A percentile compares a stretch with the other conserved stretches of the same genome.
These are phyloP conservation scores for Oophaga sylvatica DNA, from an alignment of 2,797 vertebrate species.

Conservation along the genomic window DNA sequence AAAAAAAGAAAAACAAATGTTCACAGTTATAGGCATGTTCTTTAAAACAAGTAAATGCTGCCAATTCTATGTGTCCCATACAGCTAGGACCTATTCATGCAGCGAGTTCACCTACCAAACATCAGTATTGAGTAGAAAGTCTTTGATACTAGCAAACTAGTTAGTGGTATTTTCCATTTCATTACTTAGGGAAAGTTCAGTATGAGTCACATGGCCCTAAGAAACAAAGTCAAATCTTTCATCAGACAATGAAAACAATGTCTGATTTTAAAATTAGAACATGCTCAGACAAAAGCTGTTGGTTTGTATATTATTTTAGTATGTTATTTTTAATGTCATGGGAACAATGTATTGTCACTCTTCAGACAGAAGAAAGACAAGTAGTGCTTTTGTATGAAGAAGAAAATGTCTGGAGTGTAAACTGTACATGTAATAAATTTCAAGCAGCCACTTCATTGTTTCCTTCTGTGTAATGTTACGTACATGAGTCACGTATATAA, in stretches of 20 bases:
- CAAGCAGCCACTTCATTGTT: neutral
- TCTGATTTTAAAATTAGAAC: constrained; percentile 32
- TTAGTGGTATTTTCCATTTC: neutral
- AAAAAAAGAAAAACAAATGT: no score
- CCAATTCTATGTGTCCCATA: neutral
- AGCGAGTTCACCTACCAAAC: neutral
- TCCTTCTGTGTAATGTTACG: no score
- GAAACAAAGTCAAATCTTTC: constrained; percentile 22
- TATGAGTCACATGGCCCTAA: constrained; percentile 22
- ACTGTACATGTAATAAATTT: neutral
- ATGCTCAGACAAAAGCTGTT: constrained; percentile 22
- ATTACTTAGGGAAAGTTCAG: constrained; percentile 6
- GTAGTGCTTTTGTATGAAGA: neutral
- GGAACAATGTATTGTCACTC: neutral
- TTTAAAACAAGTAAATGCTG: no score
- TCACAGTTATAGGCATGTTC: no score
- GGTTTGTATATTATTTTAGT: constrained; percentile 6
- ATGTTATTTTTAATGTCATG: constrained; percentile 5
- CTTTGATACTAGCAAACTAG: neutral
- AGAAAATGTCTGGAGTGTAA: neutral
- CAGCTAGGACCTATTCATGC: neutral
- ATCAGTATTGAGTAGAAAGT: neutral
- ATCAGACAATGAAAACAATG: constrained; percentile 25
- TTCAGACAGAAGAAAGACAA: constrained; percentile 1
- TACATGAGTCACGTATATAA: no score